Percentiles rank a stretch among this genome's conserved stretches.
phyloP scores from a whole-genome alignment of 2,797 vertebrate genomes.

The Dallia pectoralis region DNA sequence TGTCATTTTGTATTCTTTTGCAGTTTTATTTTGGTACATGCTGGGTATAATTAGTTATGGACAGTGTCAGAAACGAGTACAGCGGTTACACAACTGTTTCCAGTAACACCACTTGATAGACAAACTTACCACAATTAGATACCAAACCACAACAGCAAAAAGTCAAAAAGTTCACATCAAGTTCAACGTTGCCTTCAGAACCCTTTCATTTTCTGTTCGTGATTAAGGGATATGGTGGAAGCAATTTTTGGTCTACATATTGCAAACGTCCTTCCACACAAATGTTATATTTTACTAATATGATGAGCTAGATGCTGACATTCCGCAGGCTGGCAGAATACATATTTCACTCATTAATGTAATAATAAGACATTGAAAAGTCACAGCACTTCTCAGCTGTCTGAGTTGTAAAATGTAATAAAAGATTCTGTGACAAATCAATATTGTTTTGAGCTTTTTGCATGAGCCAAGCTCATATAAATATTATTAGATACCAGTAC shows the following conservation, averaged over 20 bases:
- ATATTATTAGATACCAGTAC: background rate
- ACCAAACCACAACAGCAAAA: constrained; percentile 4
- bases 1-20: background rate
- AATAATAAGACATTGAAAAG: background rate
- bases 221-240: background rate
- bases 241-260: background rate
- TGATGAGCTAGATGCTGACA: background rate
- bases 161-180: background rate
- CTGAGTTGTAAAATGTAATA: background rate
- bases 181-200: constrained; percentile 1
- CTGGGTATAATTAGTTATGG: background rate
- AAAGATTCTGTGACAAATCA: background rate
- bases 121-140: background rate
- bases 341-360: background rate
- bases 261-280: background rate
- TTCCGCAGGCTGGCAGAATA: background rate
- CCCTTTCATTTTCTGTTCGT: background rate
- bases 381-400: background rate
- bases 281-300: background rate
- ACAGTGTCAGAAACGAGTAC: background rate
- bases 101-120: background rate
- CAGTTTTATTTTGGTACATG: background rate
- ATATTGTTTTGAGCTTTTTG: background rate
- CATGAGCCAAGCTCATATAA: background rate
- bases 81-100: background rate